Conservation (phyloP, 2,113 vertebrate genomes). For the Plotosus lineatus region DNA sequence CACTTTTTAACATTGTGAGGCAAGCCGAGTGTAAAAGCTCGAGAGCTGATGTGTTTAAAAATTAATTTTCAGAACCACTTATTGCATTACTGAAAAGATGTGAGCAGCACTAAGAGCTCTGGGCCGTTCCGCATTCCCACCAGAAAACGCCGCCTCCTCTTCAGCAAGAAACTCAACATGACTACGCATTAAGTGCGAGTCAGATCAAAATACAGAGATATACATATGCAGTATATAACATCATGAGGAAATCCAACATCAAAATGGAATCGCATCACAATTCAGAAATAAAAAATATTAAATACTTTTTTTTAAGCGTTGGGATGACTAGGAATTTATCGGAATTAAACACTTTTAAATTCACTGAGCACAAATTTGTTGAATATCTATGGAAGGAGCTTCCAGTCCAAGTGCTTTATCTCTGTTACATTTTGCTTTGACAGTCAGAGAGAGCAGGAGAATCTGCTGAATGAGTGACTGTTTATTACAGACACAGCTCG, state of each 20-base stretch:
- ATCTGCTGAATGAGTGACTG: not conserved
- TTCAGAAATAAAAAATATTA: too few relatives aligned
- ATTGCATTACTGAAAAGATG: constrained; percentile 7
- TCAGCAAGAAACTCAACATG: too few relatives aligned
- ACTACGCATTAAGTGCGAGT: too few relatives aligned
- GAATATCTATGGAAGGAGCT: not conserved
- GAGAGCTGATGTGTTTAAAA: constrained; percentile 34
- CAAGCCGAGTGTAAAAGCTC: not conserved
- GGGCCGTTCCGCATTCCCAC: not conserved
- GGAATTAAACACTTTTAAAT: too few relatives aligned
- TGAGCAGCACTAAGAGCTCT: constrained; percentile 3
- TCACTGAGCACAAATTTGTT: too few relatives aligned
- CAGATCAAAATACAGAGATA: too few relatives aligned
- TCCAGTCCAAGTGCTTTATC: not conserved
- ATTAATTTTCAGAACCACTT: constrained; percentile 45
- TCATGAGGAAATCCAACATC: too few relatives aligned
- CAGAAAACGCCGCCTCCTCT: not conserved
- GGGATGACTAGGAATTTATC: too few relatives aligned
- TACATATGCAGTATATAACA: too few relatives aligned
- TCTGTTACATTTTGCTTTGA: not conserved
- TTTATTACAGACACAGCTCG: not conserved
- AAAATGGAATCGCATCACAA: too few relatives aligned
- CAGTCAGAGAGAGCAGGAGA: not conserved
- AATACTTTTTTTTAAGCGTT: too few relatives aligned
- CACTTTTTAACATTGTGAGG: not conserved